Evolutionary conservation across 92 coral and sea anemone genomes (phyloP), one percentile per base, ranked within the genome.

Genomic region (Blastomussa wellsi): DNA sequence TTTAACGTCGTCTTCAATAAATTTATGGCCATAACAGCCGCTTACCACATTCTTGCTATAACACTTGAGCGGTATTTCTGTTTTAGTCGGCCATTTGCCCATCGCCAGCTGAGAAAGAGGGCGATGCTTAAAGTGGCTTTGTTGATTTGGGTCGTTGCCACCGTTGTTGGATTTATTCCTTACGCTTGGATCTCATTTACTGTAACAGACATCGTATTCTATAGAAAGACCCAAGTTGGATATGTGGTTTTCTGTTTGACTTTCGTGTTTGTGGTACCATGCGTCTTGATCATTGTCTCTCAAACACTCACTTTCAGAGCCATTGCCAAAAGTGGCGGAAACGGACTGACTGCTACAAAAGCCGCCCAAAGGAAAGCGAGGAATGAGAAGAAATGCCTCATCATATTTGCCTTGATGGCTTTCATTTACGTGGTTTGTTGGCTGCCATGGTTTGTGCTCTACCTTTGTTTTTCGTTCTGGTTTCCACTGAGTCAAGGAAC

Each of bases 51-150:
- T 29, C 89, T 93, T 17, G 79, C 84, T 16, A 91, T 93, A 28
- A 94, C 95, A 26, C 76, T 83, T 3, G 98, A 94, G 79, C 90
- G 93, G 48, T 90, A 90, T 72, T 82, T 92, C 49, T 91, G 93
- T 0, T 92, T 94, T 48, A 62, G 78, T 26, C 83, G 87, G 38
- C 98, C 98, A 5, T 87, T 94, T 7, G 72, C 53, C 55, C 95
- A 94, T 72, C 93, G 87, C 33, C 90, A 77, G 32, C 79, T 90
- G 72, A 90, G 89, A 33, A 91, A 89, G 67, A 88, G 78, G 14
- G 49, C 80, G 74, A 77, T 87, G 37, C 81, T 90, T 11, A 74
- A 48, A 44, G 82, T 81, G 28, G 76, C 88, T 33, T 36, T 80
- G 26, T 12, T 51, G 0, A 75, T 94, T 35, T 94, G 98, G 98